Evolutionary conservation across 2,888 invertebrate species (phyloP).

Genomic region (Tanypteryx hageni): DNA sequence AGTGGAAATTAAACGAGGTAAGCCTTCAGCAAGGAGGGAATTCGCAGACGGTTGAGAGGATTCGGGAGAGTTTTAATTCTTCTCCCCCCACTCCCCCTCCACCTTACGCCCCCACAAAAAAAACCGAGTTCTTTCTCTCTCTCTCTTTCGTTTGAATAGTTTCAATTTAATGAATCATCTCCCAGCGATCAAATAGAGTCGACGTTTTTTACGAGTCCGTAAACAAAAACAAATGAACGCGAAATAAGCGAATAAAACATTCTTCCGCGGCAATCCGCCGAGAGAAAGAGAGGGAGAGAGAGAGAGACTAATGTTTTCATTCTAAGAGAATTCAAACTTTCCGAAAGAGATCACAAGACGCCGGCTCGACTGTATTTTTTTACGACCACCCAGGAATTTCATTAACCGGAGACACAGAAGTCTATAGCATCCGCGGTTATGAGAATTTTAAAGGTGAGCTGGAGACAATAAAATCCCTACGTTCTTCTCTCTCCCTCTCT

Average conservation of each 20-base stretch:
- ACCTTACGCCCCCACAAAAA: neutral
- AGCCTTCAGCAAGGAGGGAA: no score
- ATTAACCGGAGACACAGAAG: constrained; percentile 45
- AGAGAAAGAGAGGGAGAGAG: neutral
- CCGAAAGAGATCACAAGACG: constrained; percentile 20
- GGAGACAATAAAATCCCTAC: constrained; percentile 21
- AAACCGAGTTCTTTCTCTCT: neutral
- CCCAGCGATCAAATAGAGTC: neutral
- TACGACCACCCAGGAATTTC: constrained; percentile 46
- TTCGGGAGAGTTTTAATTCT: neutral
- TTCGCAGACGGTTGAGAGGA: no score
- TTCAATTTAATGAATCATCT: neutral
- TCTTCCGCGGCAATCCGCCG: neutral
- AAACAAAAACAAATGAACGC: constrained; percentile 15
- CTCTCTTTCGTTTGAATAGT: neutral
- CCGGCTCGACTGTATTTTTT: constrained; percentile 5
- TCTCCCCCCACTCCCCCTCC: neutral
- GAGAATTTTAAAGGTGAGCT: constrained; percentile 44
- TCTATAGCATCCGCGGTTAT: constrained; percentile 20
- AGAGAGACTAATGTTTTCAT: neutral
- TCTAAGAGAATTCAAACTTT: neutral
- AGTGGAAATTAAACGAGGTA: no score
- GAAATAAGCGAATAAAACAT: constrained; percentile 9
- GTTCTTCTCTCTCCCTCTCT: neutral
- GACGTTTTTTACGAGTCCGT: neutral